Conservation (phyloP, 1,140 invertebrate genomes). For the Pygmarrhopalites habei region DNA sequence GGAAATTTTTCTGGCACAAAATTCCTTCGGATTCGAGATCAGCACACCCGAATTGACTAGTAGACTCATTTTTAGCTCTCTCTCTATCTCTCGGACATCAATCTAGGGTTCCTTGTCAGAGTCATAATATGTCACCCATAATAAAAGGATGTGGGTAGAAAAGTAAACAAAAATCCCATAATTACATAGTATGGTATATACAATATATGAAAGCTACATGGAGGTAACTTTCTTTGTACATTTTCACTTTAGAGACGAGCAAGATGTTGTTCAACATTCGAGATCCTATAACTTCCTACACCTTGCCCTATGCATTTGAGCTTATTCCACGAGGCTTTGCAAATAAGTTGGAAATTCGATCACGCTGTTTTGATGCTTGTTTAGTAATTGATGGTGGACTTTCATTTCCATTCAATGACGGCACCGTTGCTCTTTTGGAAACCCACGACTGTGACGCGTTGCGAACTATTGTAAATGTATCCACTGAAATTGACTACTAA, state of each 20-base stretch:
- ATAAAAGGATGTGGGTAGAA: too few species aligned
- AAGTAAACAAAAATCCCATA: too few species aligned
- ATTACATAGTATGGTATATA: too few species aligned
- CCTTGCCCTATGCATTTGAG: conserved; percentile 63
- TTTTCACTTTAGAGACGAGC: conserved; percentile 56
- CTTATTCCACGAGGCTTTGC: conserved; percentile 61
- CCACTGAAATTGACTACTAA: too few species aligned
- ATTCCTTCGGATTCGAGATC: too few species aligned
- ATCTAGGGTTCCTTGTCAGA: too few species aligned
- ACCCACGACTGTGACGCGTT: conserved; percentile 78
- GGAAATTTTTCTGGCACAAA: too few species aligned
- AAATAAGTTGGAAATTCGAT: conserved; percentile 65
- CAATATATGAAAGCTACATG: conserved; percentile 6
- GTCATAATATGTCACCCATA: too few species aligned
- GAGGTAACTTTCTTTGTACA: conserved; percentile 26
- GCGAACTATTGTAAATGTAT: conserved; percentile 58
- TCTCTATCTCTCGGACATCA: too few species aligned
- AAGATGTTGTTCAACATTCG: conserved; percentile 82
- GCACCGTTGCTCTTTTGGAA: conserved; percentile 75
- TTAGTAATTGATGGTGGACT: conserved; percentile 94
- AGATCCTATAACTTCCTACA: conserved; percentile 75
- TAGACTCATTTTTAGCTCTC: too few species aligned
- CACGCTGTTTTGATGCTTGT: conserved; percentile 87
- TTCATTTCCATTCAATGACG: conserved; percentile 90
- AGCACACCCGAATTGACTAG: too few species aligned